A percentile compares a stretch with the other conserved stretches of the same genome.
These are phyloP conservation scores for Gandaritis pyraliata DNA, from an alignment of 2,888 invertebrate species.

Conservation along the genomic window DNA sequence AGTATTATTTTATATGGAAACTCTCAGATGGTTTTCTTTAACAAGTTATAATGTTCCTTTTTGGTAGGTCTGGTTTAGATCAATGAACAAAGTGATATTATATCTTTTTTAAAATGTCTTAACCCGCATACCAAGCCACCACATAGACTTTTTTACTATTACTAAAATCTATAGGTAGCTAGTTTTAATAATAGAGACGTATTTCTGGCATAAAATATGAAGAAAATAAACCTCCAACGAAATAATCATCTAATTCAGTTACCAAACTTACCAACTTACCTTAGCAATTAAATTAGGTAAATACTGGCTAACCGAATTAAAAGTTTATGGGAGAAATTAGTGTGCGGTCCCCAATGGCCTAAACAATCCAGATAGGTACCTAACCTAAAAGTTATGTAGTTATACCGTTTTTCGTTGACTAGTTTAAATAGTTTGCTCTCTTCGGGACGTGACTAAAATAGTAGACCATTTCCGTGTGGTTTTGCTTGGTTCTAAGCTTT, in stretches of 20 bases:
- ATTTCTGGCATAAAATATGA: background rate
- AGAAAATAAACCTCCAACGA: background rate
- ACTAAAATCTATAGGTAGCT: too few species aligned
- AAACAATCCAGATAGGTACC: constrained; percentile 43
- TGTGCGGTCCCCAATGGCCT: constrained; percentile 24
- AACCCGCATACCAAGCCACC: too few species aligned
- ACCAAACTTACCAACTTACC: constrained; percentile 3
- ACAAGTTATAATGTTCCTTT: background rate
- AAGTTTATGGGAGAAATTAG: constrained; percentile 39
- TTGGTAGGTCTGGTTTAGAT: too few species aligned
- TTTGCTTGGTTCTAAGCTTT: background rate
- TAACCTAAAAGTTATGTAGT: constrained; percentile 37
- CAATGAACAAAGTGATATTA: too few species aligned
- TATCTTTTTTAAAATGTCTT: too few species aligned
- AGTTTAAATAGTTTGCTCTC: constrained; percentile 36
- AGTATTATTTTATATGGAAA: background rate
- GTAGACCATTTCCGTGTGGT: background rate
- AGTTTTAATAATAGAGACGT: too few species aligned
- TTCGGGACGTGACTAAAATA: constrained; percentile 28
- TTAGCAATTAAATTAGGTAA: constrained; percentile 7
- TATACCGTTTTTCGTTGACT: constrained; percentile 15
- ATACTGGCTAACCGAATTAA: constrained; percentile 39
- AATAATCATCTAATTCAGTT: constrained; percentile 9
- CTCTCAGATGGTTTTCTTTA: background rate
- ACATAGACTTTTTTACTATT: too few species aligned